These are phyloP conservation scores for Pseudococcus viburni DNA, from an alignment of 2,888 invertebrate species.

Conservation along the genomic window DNA sequence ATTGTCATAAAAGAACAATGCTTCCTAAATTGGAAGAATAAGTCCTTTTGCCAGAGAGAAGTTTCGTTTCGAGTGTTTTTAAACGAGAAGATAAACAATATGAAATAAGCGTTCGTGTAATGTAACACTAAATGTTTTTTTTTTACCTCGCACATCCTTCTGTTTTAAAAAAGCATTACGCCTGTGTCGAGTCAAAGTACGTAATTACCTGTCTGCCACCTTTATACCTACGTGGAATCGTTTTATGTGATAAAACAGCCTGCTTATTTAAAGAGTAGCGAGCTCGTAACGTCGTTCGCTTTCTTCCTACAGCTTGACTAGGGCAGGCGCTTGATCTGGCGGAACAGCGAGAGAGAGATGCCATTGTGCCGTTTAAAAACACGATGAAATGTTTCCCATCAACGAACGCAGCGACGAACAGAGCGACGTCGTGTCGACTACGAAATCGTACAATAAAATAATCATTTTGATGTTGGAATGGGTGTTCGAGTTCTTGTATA, in stretches of 20 bases:
- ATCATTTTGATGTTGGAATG: too few relatives aligned
- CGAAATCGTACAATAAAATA: background rate
- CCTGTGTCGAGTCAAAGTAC: conserved; percentile 4
- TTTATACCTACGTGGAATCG: conserved; percentile 25
- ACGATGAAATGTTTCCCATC: background rate
- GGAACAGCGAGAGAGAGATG: background rate
- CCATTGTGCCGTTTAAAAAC: background rate
- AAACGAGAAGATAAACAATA: conserved; percentile 47
- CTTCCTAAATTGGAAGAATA: conserved; percentile 49
- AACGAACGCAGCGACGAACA: background rate
- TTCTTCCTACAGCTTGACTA: background rate
- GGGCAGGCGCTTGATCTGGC: background rate
- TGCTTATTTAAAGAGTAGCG: background rate
- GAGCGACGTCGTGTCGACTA: background rate
- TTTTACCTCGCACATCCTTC: background rate
- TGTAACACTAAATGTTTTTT: conserved; percentile 36
- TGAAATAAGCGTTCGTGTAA: conserved; percentile 47
- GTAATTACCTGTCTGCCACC: conserved; percentile 47
- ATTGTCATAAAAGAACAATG: conserved; percentile 49
- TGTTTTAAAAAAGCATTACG: conserved; percentile 43
- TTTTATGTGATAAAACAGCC: conserved; percentile 13
- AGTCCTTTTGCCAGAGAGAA: conserved; percentile 40
- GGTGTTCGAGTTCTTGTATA: too few relatives aligned
- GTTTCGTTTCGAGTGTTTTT: conserved; percentile 47
- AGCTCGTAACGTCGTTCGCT: background rate